Evolutionary conservation across 2,797 vertebrate genomes (phyloP).

Genomic region (Typhlichthys subterraneus): DNA sequence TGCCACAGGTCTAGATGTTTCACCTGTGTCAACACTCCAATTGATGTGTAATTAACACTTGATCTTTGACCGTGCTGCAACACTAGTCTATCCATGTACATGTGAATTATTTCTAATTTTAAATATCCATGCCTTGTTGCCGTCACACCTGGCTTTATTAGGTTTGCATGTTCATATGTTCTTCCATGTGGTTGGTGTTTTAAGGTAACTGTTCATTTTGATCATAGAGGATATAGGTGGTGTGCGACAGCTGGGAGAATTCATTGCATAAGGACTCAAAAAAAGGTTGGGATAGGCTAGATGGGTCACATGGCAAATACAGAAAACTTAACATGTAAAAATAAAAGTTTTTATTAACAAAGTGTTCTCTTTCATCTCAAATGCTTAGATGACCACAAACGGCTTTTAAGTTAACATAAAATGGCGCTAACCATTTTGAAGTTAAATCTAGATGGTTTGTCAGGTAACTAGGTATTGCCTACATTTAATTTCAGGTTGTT

Average conservation of each 20-base stretch:
- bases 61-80: constrained; percentile 1
- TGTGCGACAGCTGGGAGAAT: constrained; percentile 45
- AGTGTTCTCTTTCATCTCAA: constrained; percentile 21
- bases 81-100: constrained; percentile 12
- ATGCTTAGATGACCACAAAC: too few relatives aligned
- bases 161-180: constrained; percentile 15
- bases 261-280: constrained; percentile 38
- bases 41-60: constrained; percentile 46
- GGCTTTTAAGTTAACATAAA: too few relatives aligned
- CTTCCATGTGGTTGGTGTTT: constrained; percentile 25
- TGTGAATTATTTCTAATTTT: constrained; percentile 20
- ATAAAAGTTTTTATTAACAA: constrained; percentile 92
- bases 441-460: too few relatives aligned
- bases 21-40: constrained; percentile 73
- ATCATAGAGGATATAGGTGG: constrained; percentile 73
- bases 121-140: constrained; percentile 20
- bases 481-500: too few relatives aligned
- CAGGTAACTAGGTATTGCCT: too few relatives aligned
- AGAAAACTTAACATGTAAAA: constrained; percentile 74
- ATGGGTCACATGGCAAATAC: constrained; percentile 56
- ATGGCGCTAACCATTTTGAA: too few relatives aligned
- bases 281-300: constrained; percentile 39
- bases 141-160: constrained; percentile 15
- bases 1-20: constrained; percentile 18
- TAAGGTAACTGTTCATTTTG: constrained; percentile 77